A percentile compares a stretch with the other conserved stretches of the same genome.
phyloP scores from a whole-genome alignment of 1,140 invertebrate genomes.

The Nasonia giraulti region DNA sequence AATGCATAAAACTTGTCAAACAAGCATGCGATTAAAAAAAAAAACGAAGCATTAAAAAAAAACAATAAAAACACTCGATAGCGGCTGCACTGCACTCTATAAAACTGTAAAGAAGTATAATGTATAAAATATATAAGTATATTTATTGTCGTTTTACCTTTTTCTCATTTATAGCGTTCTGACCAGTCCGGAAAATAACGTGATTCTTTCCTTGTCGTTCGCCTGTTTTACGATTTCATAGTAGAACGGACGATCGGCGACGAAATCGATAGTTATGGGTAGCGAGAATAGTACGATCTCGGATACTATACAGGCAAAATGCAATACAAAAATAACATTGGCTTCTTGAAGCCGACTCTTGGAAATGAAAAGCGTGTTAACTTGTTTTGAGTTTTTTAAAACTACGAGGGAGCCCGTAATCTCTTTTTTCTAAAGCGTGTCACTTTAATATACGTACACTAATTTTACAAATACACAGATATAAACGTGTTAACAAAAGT shows the following conservation, averaged over 20 bases:
- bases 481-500: too few species aligned
- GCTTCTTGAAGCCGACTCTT: not conserved
- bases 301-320: slow-evolving; percentile 48
- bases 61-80: not conserved
- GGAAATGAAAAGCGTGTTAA: not conserved
- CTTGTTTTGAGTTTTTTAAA: too few species aligned
- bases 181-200: slow-evolving; percentile 47
- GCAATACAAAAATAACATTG: slow-evolving; percentile 24
- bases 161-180: slow-evolving; percentile 24
- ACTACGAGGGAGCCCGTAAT: too few species aligned
- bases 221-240: slow-evolving; percentile 53
- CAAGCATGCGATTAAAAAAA: not conserved
- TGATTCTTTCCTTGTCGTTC: slow-evolving; percentile 41
- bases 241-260: slow-evolving; percentile 57
- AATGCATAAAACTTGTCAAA: not conserved
- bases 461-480: too few species aligned
- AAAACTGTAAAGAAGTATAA: not conserved
- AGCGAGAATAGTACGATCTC: slow-evolving; percentile 46
- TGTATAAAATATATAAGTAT: not conserved
- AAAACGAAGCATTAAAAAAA: not conserved
- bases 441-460: too few species aligned
- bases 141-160: slow-evolving; percentile 12
- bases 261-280: slow-evolving; percentile 43
- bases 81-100: not conserved
- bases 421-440: too few species aligned